Evolutionary conservation across 2,113 vertebrate genomes (phyloP), one percentile per base, ranked within the genome.

Genomic region (Thinocorus orbignyianus): DNA sequence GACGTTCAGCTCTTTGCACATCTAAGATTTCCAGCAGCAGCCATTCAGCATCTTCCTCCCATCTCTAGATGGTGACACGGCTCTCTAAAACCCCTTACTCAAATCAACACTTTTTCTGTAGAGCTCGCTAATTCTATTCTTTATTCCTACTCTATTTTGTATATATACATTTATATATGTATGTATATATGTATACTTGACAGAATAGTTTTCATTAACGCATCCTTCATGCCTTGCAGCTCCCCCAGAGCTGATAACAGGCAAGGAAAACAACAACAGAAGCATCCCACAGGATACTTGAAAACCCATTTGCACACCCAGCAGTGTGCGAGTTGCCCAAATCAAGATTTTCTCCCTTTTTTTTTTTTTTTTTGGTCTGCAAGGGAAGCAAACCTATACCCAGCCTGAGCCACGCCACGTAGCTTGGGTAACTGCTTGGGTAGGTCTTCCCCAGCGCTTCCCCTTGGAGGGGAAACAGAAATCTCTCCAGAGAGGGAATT

Each of bases 351-450:
- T 79, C 54, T 49, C 65, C 52, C 37, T 13, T 68, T 84, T 87
- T 62, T 46, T 26, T 57, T n/a, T 13, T 68, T 84, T 87, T 62
- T 46, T 26, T 57, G 10, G 18, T 33, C 48, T 48, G 54, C 8
- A 22, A 33, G 9, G 22, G 44, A 86, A 66, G 14, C 25, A 89
- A 92, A 89, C 28, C 19, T 73, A 46, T 2, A 1, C 10, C 20
- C 73, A 71, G 33, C 31, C 1, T 61, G 42, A 91, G 37, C 42
- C 48, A 6, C 0, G 1, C 25, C 1, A 1, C 5, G 6, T 76
- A 42, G 81, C 49, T 72, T n/a, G n/a, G n/a, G 44, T 48, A 66
- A 41, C 35, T 76, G 19, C 52, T 92, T 48, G 33, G 74, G 17
- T 35, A 48, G 57, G 39, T 77, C 55, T 77, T 80, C 41, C 64